phyloP scores from a whole-genome alignment of 1,140 invertebrate species.

The Dinothrombium tinctorium region DNA sequence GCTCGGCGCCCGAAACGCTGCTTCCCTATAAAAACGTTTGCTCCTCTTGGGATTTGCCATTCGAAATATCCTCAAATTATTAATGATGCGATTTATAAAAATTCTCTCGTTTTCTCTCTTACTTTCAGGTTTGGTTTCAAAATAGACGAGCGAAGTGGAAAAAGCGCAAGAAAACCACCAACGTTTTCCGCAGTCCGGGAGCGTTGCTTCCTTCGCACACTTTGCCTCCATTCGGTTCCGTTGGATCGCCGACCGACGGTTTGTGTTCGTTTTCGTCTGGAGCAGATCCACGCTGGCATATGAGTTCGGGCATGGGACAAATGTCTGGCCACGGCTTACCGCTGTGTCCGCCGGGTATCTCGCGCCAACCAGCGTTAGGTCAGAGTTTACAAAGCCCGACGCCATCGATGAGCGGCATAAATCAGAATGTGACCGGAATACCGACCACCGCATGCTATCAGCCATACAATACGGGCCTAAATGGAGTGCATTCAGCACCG shows the following conservation, averaged over 20 bases:
- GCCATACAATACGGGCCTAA: background rate
- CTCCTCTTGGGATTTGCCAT: background rate
- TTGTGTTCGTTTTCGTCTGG: conserved; percentile 44
- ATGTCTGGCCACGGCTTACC: background rate
- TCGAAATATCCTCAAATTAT: background rate
- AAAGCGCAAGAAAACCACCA: conserved; percentile 57
- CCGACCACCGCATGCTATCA: background rate
- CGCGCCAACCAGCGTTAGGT: background rate
- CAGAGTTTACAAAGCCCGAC: background rate
- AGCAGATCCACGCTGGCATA: conserved; percentile 41
- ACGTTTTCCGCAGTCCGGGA: conserved; percentile 63
- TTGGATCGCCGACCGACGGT: conserved; percentile 31
- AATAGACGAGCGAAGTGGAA: conserved; percentile 80
- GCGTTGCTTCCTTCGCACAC: conserved; percentile 73
- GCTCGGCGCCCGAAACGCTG: background rate
- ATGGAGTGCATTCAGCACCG: background rate
- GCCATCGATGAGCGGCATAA: background rate
- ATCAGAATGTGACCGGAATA: background rate
- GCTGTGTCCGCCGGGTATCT: background rate
- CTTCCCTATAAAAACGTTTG: background rate
- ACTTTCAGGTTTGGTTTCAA: conserved; percentile 80
- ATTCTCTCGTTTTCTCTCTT: conserved; percentile 3
- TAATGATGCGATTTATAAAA: background rate
- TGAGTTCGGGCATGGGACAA: conserved; percentile 1
- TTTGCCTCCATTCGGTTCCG: conserved; percentile 66